Percentiles rank a stretch among this genome's conserved stretches.
Conservation (phyloP, 2,113 vertebrate genomes). For the Sclerurus mexicanus region DNA sequence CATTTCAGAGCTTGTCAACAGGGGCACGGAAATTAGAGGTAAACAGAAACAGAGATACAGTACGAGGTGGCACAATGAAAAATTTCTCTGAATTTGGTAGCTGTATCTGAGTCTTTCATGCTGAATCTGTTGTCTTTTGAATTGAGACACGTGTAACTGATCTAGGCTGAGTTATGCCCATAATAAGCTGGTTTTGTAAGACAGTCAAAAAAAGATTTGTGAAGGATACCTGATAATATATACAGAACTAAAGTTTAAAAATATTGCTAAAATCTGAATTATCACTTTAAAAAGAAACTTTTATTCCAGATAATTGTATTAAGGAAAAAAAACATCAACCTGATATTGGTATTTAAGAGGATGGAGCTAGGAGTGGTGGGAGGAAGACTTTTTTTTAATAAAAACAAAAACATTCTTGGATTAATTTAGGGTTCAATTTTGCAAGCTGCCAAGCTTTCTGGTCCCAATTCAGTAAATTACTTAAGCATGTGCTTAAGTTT, state of each 20-base stretch:
- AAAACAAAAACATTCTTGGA: background rate
- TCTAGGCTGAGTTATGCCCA: background rate
- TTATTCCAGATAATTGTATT: background rate
- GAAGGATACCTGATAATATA: background rate
- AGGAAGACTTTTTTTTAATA: background rate
- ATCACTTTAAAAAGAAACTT: background rate
- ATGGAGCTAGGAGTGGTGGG: background rate
- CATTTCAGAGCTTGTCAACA: background rate
- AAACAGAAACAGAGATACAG: background rate
- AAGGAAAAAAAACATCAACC: background rate
- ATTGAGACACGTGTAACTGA: background rate
- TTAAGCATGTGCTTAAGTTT: constrained; percentile 47
- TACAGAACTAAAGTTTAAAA: background rate
- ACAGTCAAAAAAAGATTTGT: background rate
- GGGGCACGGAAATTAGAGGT: background rate
- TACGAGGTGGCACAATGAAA: background rate
- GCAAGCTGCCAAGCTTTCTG: constrained; percentile 13
- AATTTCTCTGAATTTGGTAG: background rate
- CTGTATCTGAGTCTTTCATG: background rate
- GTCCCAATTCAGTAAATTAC: constrained; percentile 49
- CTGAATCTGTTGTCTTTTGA: background rate
- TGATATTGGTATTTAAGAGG: background rate
- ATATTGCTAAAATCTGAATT: background rate
- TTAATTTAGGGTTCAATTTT: background rate
- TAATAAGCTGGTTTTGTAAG: background rate